Evolutionary conservation across 2,888 invertebrate species (phyloP), one percentile per base, ranked within the genome.

Genomic region (Agrochola macilenta): DNA sequence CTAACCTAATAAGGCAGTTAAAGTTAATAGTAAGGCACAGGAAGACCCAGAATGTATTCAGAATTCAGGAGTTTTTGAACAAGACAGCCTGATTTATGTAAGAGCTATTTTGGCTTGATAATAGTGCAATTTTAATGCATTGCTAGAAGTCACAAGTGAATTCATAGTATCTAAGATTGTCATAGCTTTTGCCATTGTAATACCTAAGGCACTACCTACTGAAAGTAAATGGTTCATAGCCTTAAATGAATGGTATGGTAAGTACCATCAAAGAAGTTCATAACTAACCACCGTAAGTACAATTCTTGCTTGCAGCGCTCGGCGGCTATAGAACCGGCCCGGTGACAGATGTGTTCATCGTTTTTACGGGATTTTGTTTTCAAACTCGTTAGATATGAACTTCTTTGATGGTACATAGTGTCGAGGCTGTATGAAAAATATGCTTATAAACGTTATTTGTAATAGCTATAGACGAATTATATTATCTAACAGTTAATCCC

Each of bases 1-100:
- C 85, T 88, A 87, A 88, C 83, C 78, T 85, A 83, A 84, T 81
- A 85, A 87, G 86, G 86, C 88, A 81, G 85, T 86, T 87, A 79
- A 81, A 71, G 75, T 70, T 80, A 80, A 52, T 54, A 20, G 49
- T 84, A 79, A 86, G 86, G 79, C 61, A 76, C 57, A 75, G 79
- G 83, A 77, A 75, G 84, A 69, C 35, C 70, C 69, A 76, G 76
- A 82, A 81, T 49, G 70, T 74, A 23, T 64, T 69, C 46, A 61
- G 49, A 35, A 72, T 64, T 72, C 20, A 63, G 57, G 30, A 20
- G 8, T 69, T n/a, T 57, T 46, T 58, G 54, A 39, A 76, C 39
- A 57, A 12, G 30, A 68, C 30, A 64, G 9, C 74, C 64, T 61
- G 39, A 63, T 63, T 26, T 71, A 5, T 20, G n/a, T 52, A 49